Conservation (phyloP, 2,797 vertebrate genomes). For the Typhlichthys eigenmanni region DNA sequence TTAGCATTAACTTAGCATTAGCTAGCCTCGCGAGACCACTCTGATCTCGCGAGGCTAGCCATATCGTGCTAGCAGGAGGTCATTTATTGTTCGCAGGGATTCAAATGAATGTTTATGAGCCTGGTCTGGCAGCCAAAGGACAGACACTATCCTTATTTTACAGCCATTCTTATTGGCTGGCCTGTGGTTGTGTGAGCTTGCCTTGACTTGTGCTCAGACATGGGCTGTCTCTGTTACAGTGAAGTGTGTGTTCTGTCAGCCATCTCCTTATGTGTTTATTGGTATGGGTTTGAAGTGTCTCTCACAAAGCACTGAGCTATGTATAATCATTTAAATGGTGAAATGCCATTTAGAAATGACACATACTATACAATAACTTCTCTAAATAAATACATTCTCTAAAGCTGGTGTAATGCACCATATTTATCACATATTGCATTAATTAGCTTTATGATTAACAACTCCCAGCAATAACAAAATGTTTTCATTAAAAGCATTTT, state of each 20-base stretch:
- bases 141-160: slow-evolving; percentile 58
- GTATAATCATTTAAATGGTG: not conserved
- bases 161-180: slow-evolving; percentile 49
- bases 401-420: slow-evolving; percentile 4
- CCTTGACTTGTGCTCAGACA: slow-evolving; percentile 45
- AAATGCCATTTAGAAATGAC: too few species aligned
- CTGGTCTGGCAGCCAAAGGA: slow-evolving; percentile 67
- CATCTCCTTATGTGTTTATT: slow-evolving; percentile 28
- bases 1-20: too few species aligned
- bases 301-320: slow-evolving; percentile 5
- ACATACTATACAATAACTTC: too few species aligned
- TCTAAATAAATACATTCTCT: too few species aligned
- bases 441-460: slow-evolving; percentile 47
- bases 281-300: slow-evolving; percentile 1
- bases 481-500: slow-evolving; percentile 20
- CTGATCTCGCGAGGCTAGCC: too few species aligned
- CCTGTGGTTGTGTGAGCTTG: slow-evolving; percentile 37
- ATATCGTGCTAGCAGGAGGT: slow-evolving; percentile 48
- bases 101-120: slow-evolving; percentile 67
- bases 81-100: slow-evolving; percentile 65
- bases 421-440: slow-evolving; percentile 1
- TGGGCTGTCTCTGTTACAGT: slow-evolving; percentile 14
- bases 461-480: slow-evolving; percentile 9
- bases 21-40: too few species aligned
- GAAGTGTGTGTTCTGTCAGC: slow-evolving; percentile 14